These are phyloP conservation scores for Characodon lateralis DNA, from an alignment of 2,797 vertebrate genomes.

Conservation along the genomic window DNA sequence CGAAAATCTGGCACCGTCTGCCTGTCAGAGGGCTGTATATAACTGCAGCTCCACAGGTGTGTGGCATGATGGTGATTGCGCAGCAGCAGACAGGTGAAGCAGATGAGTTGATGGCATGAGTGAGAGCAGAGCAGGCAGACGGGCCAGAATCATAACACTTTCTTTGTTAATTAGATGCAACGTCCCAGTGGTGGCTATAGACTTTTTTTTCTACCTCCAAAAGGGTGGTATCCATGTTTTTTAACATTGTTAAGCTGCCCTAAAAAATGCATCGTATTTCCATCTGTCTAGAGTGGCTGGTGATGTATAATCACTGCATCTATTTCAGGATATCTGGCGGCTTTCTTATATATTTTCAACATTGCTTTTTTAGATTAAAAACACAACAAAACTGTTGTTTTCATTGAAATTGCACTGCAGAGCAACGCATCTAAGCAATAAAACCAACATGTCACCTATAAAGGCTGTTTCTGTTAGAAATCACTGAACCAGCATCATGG, in stretches of 20 bases:
- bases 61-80: too few relatives aligned
- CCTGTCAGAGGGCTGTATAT: too few relatives aligned
- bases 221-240: background rate
- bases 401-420: background rate
- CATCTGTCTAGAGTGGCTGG: background rate
- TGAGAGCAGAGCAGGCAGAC: too few relatives aligned
- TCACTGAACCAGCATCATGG: background rate
- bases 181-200: too few relatives aligned
- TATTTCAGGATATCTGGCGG: background rate
- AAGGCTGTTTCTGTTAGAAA: background rate
- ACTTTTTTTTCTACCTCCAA: background rate
- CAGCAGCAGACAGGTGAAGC: too few relatives aligned
- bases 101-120: too few relatives aligned
- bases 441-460: background rate
- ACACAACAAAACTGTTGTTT: background rate
- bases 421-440: background rate
- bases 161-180: background rate
- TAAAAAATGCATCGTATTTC: background rate
- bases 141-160: too few relatives aligned
- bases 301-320: background rate
- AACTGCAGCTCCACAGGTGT: too few relatives aligned
- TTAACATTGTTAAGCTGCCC: background rate
- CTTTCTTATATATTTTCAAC: background rate
- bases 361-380: background rate
- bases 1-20: too few relatives aligned